These are phyloP conservation scores for Chloroclystis v-ata DNA, from an alignment of 2,888 invertebrate genomes.

Conservation along the genomic window DNA sequence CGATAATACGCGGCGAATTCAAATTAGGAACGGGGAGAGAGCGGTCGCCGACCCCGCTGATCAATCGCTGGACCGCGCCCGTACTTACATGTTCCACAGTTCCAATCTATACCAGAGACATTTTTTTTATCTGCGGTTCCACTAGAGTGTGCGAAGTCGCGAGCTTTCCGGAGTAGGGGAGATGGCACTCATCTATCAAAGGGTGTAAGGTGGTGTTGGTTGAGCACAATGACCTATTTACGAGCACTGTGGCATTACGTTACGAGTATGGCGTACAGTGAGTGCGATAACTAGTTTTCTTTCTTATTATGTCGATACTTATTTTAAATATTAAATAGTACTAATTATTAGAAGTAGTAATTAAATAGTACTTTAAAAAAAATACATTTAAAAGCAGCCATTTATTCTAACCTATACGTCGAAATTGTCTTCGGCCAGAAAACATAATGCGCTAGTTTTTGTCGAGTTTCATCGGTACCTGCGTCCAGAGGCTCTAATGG, in stretches of 20 bases:
- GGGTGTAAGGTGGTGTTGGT: slow-evolving; percentile 3
- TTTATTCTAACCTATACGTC: too few species aligned
- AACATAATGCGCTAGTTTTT: background rate
- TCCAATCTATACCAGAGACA: too few species aligned
- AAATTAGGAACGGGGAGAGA: slow-evolving; percentile 74
- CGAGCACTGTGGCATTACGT: slow-evolving; percentile 2
- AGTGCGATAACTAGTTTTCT: too few species aligned
- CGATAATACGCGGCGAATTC: slow-evolving; percentile 76
- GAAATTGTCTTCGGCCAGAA: background rate
- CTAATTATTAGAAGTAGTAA: too few species aligned
- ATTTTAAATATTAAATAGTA: too few species aligned
- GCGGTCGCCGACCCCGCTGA: slow-evolving; percentile 73
- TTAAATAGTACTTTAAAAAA: too few species aligned
- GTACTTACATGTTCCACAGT: slow-evolving; percentile 13
- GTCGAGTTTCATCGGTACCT: slow-evolving; percentile 17
- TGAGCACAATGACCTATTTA: slow-evolving; percentile 5
- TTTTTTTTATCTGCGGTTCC: background rate
- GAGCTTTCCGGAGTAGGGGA: background rate
- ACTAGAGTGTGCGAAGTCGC: slow-evolving; percentile 3
- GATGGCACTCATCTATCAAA: slow-evolving; percentile 5
- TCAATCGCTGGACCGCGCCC: slow-evolving; percentile 67
- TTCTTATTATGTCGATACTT: too few species aligned
- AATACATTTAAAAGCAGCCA: too few species aligned
- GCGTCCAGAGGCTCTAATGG: slow-evolving; percentile 44
- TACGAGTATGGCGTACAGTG: too few species aligned